A percentile compares a stretch with the other conserved stretches of the same genome.
Evolutionary conservation across 2,888 invertebrate genomes (phyloP).

Genomic region (Salticus scenicus): DNA sequence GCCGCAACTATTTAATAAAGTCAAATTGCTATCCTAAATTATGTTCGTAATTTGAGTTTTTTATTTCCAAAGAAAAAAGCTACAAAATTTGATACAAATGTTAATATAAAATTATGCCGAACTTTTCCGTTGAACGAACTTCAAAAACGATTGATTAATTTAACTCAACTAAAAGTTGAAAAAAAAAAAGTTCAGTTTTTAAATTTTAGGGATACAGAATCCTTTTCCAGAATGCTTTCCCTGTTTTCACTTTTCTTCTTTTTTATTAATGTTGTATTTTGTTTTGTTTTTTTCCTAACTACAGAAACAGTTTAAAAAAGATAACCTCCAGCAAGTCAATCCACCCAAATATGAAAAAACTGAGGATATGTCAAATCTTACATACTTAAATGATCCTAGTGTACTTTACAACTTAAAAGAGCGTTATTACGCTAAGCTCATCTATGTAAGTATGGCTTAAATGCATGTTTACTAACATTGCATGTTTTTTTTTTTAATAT

Average conservation of each 20-base stretch:
- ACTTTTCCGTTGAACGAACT: no score
- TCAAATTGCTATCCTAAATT: no score
- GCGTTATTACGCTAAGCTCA: constrained; percentile 96
- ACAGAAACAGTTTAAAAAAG: constrained; percentile 83
- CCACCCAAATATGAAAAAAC: constrained; percentile 99
- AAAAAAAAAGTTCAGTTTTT: no score
- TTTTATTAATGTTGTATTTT: constrained; percentile 41
- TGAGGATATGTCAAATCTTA: constrained; percentile 99
- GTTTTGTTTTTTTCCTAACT: constrained; percentile 30
- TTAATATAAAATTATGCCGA: no score
- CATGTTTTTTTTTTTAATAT: constrained; percentile 30
- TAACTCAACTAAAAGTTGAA: no score
- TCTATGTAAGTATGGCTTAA: constrained; percentile 89
- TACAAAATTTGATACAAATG: no score
- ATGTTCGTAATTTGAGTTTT: no score
- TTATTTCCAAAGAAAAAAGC: no score
- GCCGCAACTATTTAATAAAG: no score
- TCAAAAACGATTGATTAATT: no score
- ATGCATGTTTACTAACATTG: constrained; percentile 25
- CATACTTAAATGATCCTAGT: constrained; percentile 99
- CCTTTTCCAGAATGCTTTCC: constrained; percentile 27
- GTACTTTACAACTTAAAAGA: constrained; percentile 98
- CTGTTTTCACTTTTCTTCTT: not conserved
- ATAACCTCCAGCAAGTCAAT: constrained; percentile 95
- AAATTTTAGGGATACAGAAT: no score